These are phyloP conservation scores for Petromus typicus DNA, from an alignment of 2,113 vertebrate species.

Conservation along the genomic window DNA sequence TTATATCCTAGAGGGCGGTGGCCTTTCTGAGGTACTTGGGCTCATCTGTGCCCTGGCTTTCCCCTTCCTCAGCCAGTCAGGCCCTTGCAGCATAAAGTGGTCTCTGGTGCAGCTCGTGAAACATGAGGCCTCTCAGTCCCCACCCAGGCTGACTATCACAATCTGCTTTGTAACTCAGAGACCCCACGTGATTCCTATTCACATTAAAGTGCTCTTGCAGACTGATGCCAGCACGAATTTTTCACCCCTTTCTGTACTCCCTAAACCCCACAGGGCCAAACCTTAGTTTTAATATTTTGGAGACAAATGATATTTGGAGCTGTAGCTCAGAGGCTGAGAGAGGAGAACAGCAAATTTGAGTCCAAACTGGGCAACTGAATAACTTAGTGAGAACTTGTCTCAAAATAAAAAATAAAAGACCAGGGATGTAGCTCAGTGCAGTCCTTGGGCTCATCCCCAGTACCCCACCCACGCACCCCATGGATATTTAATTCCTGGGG, in stretches of 20 bases:
- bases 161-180: not conserved
- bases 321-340: not conserved
- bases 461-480: not conserved
- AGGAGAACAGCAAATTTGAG: not conserved
- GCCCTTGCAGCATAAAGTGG: not conserved
- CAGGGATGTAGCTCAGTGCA: not conserved
- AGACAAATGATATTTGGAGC: not conserved
- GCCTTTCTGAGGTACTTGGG: conserved; percentile 37
- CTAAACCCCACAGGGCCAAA: fast-evolving
- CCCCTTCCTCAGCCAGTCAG: not conserved
- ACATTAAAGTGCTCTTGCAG: not conserved
- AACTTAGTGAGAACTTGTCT: not conserved
- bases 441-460: not conserved
- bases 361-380: not conserved
- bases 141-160: not conserved
- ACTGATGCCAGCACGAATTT: not conserved
- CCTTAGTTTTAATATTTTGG: not conserved
- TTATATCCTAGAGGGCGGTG: conserved; percentile 49
- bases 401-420: not conserved
- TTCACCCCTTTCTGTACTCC: not conserved
- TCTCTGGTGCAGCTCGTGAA: not conserved
- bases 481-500: not conserved
- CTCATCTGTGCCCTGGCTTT: conserved; percentile 56
- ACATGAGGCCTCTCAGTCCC: not conserved
- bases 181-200: not conserved